phyloP scores from a whole-genome alignment of 2,888 invertebrate genomes.

The Lycophotia porphyrea region DNA sequence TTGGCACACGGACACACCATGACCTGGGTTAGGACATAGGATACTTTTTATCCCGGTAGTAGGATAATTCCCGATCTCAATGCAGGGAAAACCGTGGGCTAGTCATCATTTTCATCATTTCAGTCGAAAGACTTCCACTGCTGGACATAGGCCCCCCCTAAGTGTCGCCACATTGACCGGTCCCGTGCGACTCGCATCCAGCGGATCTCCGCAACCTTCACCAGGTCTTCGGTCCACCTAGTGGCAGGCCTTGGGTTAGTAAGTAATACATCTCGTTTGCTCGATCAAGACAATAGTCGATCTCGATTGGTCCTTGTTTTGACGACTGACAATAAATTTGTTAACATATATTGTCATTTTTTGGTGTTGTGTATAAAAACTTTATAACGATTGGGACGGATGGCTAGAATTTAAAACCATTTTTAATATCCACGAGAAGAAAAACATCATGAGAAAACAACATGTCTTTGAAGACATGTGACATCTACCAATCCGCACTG shows the following conservation, averaged over 20 bases:
- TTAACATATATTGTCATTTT: conserved; percentile 62
- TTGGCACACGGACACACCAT: not conserved
- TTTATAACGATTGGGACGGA: conserved; percentile 36
- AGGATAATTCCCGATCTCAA: not conserved
- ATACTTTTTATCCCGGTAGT: not conserved
- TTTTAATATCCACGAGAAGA: not conserved
- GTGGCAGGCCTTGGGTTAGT: too few relatives aligned
- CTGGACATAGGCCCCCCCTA: too few relatives aligned
- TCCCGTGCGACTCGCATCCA: too few relatives aligned
- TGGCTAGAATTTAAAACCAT: not conserved
- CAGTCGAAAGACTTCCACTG: too few relatives aligned
- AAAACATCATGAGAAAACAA: not conserved
- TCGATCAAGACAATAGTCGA: conserved; percentile 19
- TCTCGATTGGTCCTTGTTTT: conserved; percentile 42
- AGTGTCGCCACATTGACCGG: too few relatives aligned
- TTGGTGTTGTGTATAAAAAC: conserved; percentile 54
- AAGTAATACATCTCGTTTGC: conserved; percentile 26
- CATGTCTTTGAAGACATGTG: not conserved
- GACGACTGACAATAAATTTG: conserved; percentile 63
- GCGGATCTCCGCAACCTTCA: too few relatives aligned
- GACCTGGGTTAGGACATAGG: not conserved
- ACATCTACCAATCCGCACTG: not conserved
- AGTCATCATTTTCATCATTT: too few relatives aligned
- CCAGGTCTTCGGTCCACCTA: too few relatives aligned
- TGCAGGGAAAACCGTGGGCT: not conserved